phyloP scores from a whole-genome alignment of 2,888 invertebrate genomes.

The Rhimphoctona megacephalus region DNA sequence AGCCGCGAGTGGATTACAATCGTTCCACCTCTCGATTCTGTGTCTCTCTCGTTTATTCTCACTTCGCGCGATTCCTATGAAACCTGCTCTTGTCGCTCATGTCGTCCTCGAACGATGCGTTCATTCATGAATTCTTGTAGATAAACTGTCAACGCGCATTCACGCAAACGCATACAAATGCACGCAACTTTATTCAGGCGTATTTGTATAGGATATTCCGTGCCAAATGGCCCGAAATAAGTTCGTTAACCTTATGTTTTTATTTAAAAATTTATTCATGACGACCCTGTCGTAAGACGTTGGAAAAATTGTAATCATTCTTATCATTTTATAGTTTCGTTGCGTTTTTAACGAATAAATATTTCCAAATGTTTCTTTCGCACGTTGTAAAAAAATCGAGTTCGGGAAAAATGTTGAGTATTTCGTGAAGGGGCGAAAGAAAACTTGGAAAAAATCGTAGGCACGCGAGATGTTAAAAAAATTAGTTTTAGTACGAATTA shows the following conservation, averaged over 20 bases:
- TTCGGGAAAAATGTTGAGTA: not conserved
- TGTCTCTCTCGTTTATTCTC: conserved; percentile 7
- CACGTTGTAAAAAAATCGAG: not conserved
- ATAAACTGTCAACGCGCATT: conserved; percentile 51
- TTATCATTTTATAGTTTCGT: not conserved
- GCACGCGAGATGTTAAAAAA: too few relatives aligned
- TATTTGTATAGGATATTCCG: not conserved
- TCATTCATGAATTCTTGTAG: conserved; percentile 69
- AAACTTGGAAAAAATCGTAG: too few relatives aligned
- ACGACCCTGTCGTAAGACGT: not conserved
- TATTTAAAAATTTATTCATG: not conserved
- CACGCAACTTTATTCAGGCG: conserved; percentile 7
- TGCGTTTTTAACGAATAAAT: not conserved
- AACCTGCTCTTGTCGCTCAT: conserved; percentile 48
- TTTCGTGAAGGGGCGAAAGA: too few relatives aligned
- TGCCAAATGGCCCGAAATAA: not conserved
- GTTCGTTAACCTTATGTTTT: not conserved
- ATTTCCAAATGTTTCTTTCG: not conserved
- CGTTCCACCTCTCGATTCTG: conserved; percentile 24
- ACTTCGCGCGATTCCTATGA: conserved; percentile 35
- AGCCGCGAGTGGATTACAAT: conserved; percentile 50
- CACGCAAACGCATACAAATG: conserved; percentile 31
- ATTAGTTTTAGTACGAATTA: too few relatives aligned
- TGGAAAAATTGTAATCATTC: not conserved
- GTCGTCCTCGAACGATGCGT: conserved; percentile 54